Base-by-base conservation (phyloP, 2,113 vertebrate genomes). In the Salvelinus fontinalis region DNA sequence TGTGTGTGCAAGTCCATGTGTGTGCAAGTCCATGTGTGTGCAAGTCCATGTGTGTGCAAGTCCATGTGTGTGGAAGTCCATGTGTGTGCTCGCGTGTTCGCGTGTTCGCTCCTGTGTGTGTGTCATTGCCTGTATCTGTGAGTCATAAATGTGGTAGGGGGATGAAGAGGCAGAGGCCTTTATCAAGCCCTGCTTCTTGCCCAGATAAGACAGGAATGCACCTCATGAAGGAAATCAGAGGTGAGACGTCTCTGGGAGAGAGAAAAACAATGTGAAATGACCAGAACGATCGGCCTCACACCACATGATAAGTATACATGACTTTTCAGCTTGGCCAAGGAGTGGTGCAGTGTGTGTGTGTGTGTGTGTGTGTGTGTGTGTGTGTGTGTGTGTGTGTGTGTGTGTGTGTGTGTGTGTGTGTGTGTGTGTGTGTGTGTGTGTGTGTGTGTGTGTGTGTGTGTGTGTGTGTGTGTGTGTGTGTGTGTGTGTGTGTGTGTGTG, bases 121-220 rank as follows among this genome's bases (percentile, higher is more conserved):
- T 34, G 71, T 77, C 59, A 62, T 62, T 22, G 59, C n/a, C 20
- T 16, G 59, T 16, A 24, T 14, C 22, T n/a, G 69, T n/a, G 29
- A 69, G 34, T 26, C 29, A n/a, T 39, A 68, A 62, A 4, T 62
- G 48, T 31, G 75, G 78, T 74, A 60, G 39, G 22, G 39, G 14
- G 66, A 59, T 59, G 57, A 69, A 77, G 80, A 85, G 85, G 77
- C 7, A 2, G 70, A 75, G 29, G 68, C 29, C 76, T 85, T 79
- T 75, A 85, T 85, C 84, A 44, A 72, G 66, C 66, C 27, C 73
- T 57, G 69, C 80, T 80, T 34, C 70, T 74, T 39, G 59, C 83
- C 81, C 71, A 84, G 89, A 92, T 90, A 90, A 90, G 82, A 80
- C 70, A 89, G 81, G 88, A 89, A 91, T 87, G 87, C 71, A 74